phyloP scores from a whole-genome alignment of 2,113 vertebrate genomes.

The Setophaga petechia region DNA sequence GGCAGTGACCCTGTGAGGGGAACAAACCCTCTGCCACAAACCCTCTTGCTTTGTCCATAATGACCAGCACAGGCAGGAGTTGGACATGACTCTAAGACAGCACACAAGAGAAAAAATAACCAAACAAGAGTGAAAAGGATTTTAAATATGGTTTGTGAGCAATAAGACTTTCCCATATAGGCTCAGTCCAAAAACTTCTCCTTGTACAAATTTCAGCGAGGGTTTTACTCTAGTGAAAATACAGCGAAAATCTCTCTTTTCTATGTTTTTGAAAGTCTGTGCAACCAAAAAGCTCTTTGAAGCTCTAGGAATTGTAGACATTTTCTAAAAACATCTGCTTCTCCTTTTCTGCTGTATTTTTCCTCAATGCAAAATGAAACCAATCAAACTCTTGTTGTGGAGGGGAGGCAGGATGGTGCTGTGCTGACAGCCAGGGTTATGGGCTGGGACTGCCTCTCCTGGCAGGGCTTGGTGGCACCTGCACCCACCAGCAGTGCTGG shows the following conservation, averaged over 20 bases:
- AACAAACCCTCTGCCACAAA: neutral
- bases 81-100: neutral
- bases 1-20: neutral
- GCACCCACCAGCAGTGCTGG: neutral
- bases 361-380: slow-evolving; percentile 2
- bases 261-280: slow-evolving; percentile 29
- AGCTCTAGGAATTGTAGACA: slow-evolving; percentile 31
- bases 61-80: neutral
- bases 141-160: neutral
- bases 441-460: neutral
- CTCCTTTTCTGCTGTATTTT: slow-evolving; percentile 29
- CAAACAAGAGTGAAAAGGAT: neutral
- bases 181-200: neutral
- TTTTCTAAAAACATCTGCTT: slow-evolving; percentile 53
- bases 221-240: slow-evolving; percentile 1
- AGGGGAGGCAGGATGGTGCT: neutral
- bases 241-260: neutral
- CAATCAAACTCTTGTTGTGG: neutral
- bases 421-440: neutral
- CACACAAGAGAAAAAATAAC: neutral
- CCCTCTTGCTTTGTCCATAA: neutral
- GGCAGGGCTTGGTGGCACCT: neutral
- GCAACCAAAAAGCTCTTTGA: slow-evolving; percentile 56
- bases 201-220: slow-evolving; percentile 4
- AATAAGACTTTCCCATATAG: neutral